Evolutionary conservation across 2,797 vertebrate species (phyloP), one percentile per base, ranked within the genome.

Genomic region (Sebastes vulpes): DNA sequence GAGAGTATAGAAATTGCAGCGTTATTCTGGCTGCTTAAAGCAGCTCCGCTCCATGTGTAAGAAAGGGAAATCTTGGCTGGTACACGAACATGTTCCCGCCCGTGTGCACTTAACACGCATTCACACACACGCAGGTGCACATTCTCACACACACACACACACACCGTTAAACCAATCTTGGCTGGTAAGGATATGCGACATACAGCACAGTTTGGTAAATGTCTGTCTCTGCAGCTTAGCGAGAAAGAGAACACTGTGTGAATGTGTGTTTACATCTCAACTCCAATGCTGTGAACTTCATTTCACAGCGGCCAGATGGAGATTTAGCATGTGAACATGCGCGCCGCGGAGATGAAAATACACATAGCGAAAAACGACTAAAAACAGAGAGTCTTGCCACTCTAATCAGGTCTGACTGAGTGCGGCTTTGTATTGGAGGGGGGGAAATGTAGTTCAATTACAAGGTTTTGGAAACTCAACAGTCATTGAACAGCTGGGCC

Each of bases 261-360:
- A 93, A 92, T 93, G 91, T 94, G 91, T 95, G 93, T 94, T 93
- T 95, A 94, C 92, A 92, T 95, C 93, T 94, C 92, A 72, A 87
- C 89, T 94, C 88, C 89, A 89, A 89, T 93, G 88, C 92, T 93
- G 93, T 92, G 93, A 94, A 93, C 89, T 93, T 92, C 77, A 64
- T 94, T 94, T 95, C 93, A 89, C 91, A 92, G 91, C 83, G 42
- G 89, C 92, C 94, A 93, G 94, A 95, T 94, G 93, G 94, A 93
- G 88, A 90, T 94, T 92, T 89, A 93, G 89, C 89, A 91, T 92
- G 90, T 87, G 90, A 94, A 92, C 88, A 91, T 86, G 90, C 61
- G 32, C 77, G 38, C 81, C 79, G 8, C 79, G 68, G 86, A 80
- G 86, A 93, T 88, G 87, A 86, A 94, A 93, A 94, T 94, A 95